Base-by-base conservation (phyloP, 1,140 invertebrate genomes). In the Hirudo medicinalis region DNA sequence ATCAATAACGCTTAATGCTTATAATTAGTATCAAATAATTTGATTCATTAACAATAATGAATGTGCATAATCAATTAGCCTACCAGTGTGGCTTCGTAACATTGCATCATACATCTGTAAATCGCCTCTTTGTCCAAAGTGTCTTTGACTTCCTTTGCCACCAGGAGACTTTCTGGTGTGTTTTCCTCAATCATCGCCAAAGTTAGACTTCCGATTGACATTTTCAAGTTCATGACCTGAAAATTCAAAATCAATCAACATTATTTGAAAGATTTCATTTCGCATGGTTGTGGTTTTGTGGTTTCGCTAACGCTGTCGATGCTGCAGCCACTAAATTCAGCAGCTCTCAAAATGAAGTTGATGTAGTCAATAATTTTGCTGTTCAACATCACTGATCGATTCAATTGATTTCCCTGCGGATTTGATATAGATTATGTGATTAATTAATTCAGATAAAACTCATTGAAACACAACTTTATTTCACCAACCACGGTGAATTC, bases 311-410 rank as follows among this genome's bases (percentile, higher is more conserved):
- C 80, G 78, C 81, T 79, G 69, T 82, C 80, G 66, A 76, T 74
- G 20, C 77, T 72, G 71, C 79, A 80, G 57, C 78, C 78, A 43
- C 76, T 76, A 73, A 77, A 81, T 15, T 77, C 70, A 5, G 74
- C 76, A n/a, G 76, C 76, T 70, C 80, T 75, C 6, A 81, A 76
- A 27, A 81, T 80, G 71, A 79, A 78, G 77, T 81, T 81, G 68
- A 80, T 76, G 72, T 81, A 80, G 67, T 81, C 80, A 76, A 79
- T 77, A 36, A 81, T 75, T 74, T 81, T 81, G 71, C 80, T 79
- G 71, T 81, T 79, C 75, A 81, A 79, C 70, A 80, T 78, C 13
- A 79, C 76, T 11, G 77, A 75, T 63, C 79, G 78, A 71, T 81
- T 81, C 25, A 73, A 71, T 22, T 76, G 75, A 71, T 80, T 81